Percentiles rank a stretch among this genome's conserved stretches.
Evolutionary conservation across 2,888 invertebrate genomes (phyloP).

Genomic region (Archips xylosteana): DNA sequence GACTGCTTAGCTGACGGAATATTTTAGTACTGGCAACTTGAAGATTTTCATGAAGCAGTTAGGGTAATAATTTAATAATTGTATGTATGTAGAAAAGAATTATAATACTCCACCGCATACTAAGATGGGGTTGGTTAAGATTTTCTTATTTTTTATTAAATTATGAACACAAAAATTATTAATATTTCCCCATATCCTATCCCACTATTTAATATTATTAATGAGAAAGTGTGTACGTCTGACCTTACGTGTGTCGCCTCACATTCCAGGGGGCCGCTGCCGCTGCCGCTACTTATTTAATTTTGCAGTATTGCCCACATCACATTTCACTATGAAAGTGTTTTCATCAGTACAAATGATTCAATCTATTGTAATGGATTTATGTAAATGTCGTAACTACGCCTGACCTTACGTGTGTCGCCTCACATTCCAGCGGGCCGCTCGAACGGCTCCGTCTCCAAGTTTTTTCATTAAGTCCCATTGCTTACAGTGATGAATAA

Average conservation of each 20-base stretch:
- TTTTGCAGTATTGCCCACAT: neutral
- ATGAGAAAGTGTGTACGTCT: slow-evolving; percentile 2
- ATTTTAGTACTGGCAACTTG: neutral
- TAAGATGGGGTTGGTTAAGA: no score
- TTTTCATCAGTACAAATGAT: slow-evolving; percentile 21
- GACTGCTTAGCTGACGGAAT: neutral
- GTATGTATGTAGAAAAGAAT: no score
- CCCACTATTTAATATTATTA: neutral
- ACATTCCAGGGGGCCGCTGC: slow-evolving; percentile 27
- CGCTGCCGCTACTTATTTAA: neutral
- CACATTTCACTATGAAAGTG: slow-evolving; percentile 14
- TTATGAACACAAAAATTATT: no score
- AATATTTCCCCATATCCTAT: neutral
- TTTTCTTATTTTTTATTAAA: no score
- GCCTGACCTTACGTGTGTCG: slow-evolving; percentile 38
- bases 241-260: slow-evolving; percentile 36
- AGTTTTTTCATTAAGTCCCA: slow-evolving; percentile 60
- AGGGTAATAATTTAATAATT: neutral
- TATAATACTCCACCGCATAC: no score
- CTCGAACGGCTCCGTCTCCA: slow-evolving; percentile 32
- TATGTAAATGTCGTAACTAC: slow-evolving; percentile 37
- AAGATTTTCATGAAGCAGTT: neutral
- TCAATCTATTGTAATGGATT: slow-evolving; percentile 37
- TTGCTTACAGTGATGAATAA: slow-evolving; percentile 58
- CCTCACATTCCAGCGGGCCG: slow-evolving; percentile 28